phyloP scores from a whole-genome alignment of 2,797 vertebrate genomes.

The Esox lucius region DNA sequence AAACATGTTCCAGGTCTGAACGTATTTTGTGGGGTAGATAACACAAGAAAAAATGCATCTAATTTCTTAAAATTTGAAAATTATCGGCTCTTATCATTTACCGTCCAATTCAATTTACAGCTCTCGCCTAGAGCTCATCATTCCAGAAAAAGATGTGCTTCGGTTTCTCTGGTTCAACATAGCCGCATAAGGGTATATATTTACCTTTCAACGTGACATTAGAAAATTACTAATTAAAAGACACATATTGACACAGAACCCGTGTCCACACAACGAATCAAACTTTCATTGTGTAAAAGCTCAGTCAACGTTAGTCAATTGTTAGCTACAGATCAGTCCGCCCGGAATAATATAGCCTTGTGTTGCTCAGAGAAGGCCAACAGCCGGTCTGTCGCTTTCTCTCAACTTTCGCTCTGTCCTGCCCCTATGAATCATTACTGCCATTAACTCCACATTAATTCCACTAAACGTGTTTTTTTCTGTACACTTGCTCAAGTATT shows the following conservation, averaged over 20 bases:
- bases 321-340: neutral
- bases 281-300: slow-evolving; percentile 20
- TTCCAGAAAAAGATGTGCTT: slow-evolving; percentile 32
- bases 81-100: slow-evolving; percentile 69
- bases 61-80: slow-evolving; percentile 38
- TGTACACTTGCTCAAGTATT: neutral
- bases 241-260: slow-evolving; percentile 3
- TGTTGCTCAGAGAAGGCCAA: slow-evolving; percentile 8
- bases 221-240: slow-evolving; percentile 34
- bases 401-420: slow-evolving; percentile 41
- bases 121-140: slow-evolving; percentile 62
- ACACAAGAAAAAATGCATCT: slow-evolving; percentile 41
- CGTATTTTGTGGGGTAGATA: slow-evolving; percentile 34
- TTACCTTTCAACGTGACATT: slow-evolving; percentile 37
- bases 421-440: neutral
- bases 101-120: slow-evolving; percentile 58
- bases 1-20: neutral
- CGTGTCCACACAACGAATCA: slow-evolving; percentile 34
- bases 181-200: slow-evolving; percentile 28
- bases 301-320: slow-evolving; percentile 12
- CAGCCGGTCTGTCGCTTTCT: slow-evolving; percentile 12
- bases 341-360: slow-evolving; percentile 13
- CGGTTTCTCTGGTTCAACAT: neutral
- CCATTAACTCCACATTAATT: neutral
- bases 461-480: neutral